Percentiles rank a stretch among this genome's conserved stretches.
Conservation (phyloP, 2,797 vertebrate species). For the Buceros bicornis region DNA sequence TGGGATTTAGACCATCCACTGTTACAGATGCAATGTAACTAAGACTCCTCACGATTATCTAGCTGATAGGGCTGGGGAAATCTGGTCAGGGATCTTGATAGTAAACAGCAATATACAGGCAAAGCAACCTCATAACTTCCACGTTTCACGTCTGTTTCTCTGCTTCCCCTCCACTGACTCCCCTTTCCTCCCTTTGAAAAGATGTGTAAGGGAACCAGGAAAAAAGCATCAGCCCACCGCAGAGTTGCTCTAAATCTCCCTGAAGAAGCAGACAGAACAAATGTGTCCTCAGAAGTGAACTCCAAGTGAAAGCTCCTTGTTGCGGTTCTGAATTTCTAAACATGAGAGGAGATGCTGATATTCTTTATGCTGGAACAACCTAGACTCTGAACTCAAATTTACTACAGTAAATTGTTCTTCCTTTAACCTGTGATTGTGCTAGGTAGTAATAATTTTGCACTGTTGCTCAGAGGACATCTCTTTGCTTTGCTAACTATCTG, state of each 20-base stretch:
- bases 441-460: neutral
- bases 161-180: neutral
- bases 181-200: neutral
- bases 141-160: neutral
- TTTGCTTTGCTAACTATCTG: neutral
- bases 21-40: neutral
- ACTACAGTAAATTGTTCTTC: neutral
- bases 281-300: neutral
- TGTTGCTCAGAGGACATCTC: neutral
- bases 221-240: neutral
- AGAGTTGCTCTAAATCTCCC: neutral
- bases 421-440: neutral
- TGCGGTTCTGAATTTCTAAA: neutral
- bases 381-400: neutral
- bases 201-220: neutral
- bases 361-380: neutral
- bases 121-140: neutral
- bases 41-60: neutral
- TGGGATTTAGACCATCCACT: neutral
- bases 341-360: neutral
- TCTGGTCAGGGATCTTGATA: neutral
- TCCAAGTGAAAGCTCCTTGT: neutral
- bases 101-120: neutral
- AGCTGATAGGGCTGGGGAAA: neutral
- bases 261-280: neutral